phyloP scores from a whole-genome alignment of 2,888 invertebrate genomes.

The Ariolimax columbianus region DNA sequence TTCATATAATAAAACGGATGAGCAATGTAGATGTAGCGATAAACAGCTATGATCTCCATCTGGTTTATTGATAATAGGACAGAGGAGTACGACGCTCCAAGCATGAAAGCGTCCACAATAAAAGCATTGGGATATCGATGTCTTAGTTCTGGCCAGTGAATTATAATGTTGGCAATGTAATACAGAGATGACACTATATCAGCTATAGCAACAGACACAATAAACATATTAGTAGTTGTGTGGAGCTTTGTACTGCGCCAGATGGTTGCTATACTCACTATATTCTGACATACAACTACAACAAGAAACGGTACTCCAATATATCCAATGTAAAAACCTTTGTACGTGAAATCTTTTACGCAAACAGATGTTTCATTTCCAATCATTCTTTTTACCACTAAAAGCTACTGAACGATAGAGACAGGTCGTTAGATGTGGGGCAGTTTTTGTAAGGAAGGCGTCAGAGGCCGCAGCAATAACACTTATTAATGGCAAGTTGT shows the following conservation, averaged over 20 bases:
- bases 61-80: background rate
- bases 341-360: background rate
- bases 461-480: no score
- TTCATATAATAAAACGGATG: conserved; percentile 14
- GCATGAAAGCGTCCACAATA: background rate
- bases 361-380: background rate
- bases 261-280: background rate
- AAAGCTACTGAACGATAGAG: no score
- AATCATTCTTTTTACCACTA: background rate
- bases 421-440: no score
- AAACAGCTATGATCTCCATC: conserved; percentile 10
- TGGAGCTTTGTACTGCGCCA: conserved; percentile 1
- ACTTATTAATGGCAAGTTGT: no score
- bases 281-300: background rate
- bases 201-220: background rate
- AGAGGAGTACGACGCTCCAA: background rate
- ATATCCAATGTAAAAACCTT: background rate
- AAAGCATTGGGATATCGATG: background rate
- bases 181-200: background rate
- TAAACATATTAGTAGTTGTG: background rate
- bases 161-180: background rate
- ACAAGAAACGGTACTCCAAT: background rate
- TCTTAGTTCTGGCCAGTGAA: background rate
- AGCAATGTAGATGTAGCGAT: conserved; percentile 35
- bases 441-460: no score